Evolutionary conservation across 2,888 invertebrate genomes (phyloP).

Genomic region (Agrilus cyanescens): DNA sequence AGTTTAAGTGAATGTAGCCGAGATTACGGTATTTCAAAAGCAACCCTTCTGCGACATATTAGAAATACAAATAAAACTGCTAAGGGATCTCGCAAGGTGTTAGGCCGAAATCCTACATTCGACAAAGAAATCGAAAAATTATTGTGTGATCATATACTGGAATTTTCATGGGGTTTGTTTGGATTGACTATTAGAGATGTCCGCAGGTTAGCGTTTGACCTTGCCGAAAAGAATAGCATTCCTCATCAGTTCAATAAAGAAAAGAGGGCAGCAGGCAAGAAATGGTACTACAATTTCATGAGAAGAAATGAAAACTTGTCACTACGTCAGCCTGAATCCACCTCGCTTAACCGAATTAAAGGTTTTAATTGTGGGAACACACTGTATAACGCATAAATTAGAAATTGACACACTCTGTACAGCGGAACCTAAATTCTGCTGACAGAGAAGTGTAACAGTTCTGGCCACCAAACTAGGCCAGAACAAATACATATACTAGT

Average conservation of each 20-base stretch:
- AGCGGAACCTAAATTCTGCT: too few species aligned
- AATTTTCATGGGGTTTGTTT: slow-evolving; percentile 2
- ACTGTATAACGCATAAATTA: too few species aligned
- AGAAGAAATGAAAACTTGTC: slow-evolving; percentile 8
- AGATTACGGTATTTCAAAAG: background rate
- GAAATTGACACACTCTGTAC: too few species aligned
- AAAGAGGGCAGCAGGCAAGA: slow-evolving; percentile 7
- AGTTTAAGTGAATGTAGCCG: background rate
- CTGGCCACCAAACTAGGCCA: too few species aligned
- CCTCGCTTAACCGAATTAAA: background rate
- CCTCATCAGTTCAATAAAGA: slow-evolving; percentile 6
- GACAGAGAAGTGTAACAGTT: too few species aligned
- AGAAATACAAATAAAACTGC: background rate
- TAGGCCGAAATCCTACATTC: slow-evolving; percentile 2
- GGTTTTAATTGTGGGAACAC: too few species aligned
- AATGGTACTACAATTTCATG: slow-evolving; percentile 12
- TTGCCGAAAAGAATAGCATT: slow-evolving; percentile 5
- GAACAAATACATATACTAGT: too few species aligned
- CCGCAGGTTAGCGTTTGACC: slow-evolving; percentile 7
- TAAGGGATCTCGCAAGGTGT: background rate
- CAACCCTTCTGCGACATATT: background rate
- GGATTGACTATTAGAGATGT: slow-evolving; percentile 3
- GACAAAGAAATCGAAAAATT: slow-evolving; percentile 4
- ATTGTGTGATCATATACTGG: slow-evolving; percentile 4
- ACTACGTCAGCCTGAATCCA: slow-evolving; percentile 5